These are phyloP conservation scores for Lutjanus argentimaculatus DNA, from an alignment of 2,797 vertebrate species.

Conservation along the genomic window DNA sequence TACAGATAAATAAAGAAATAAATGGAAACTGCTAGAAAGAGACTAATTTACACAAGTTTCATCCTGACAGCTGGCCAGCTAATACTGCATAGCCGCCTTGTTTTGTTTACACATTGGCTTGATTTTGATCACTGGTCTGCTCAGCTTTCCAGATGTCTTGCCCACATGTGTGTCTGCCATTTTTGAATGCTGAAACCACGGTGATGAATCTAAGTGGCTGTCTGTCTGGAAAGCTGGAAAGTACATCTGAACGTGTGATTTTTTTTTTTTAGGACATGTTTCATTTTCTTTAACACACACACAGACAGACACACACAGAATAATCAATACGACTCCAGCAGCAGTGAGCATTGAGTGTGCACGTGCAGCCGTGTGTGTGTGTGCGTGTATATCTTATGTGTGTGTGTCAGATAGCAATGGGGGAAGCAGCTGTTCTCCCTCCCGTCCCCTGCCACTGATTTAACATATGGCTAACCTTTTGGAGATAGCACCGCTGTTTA, in stretches of 20 bases:
- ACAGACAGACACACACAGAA: conserved; percentile 8
- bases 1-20: conserved; percentile 42
- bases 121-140: conserved; percentile 85
- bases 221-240: neutral
- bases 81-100: conserved; percentile 57
- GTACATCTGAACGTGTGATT: neutral
- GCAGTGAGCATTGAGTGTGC: conserved; percentile 10
- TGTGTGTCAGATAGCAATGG: conserved; percentile 60
- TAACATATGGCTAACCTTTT: conserved; percentile 87
- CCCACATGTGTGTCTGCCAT: conserved; percentile 68
- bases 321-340: conserved; percentile 50
- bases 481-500: conserved; percentile 83
- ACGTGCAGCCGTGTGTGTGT: neutral
- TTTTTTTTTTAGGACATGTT: neutral
- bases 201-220: conserved; percentile 2
- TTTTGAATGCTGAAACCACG: conserved; percentile 11
- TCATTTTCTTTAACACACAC: conserved; percentile 2
- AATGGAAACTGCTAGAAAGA: conserved; percentile 46
- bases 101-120: conserved; percentile 79
- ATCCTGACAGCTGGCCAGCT: conserved; percentile 76
- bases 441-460: conserved; percentile 79
- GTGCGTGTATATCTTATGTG: neutral
- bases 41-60: conserved; percentile 57
- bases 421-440: conserved; percentile 70
- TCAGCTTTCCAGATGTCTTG: conserved; percentile 82